phyloP scores from a whole-genome alignment of 2,797 vertebrate species.

The Ciconia nigra region DNA sequence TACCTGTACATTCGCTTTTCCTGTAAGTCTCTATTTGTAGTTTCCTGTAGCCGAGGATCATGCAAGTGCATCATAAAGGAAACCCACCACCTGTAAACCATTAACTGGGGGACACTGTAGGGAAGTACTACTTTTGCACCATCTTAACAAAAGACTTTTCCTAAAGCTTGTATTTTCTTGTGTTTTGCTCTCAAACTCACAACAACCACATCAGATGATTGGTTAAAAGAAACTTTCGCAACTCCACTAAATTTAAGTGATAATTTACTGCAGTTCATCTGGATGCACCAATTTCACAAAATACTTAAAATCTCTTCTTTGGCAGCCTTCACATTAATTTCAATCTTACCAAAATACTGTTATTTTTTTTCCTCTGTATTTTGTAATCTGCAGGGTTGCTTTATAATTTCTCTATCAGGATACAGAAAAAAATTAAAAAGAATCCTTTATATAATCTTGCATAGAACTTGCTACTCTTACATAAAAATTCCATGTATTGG shows the following conservation, averaged over 20 bases:
- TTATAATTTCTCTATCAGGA: background rate
- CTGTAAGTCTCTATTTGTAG: background rate
- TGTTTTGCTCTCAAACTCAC: background rate
- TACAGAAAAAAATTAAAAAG: fast-evolving
- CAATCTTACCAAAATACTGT: background rate
- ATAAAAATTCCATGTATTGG: background rate
- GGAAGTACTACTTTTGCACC: background rate
- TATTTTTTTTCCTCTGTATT: background rate
- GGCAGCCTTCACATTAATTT: background rate
- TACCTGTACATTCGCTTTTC: background rate
- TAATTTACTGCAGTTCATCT: background rate
- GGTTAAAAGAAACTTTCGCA: background rate
- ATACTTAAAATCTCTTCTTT: background rate
- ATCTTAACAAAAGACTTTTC: background rate
- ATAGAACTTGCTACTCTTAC: background rate
- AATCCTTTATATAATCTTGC: background rate
- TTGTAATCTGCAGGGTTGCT: background rate
- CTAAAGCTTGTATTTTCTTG: background rate
- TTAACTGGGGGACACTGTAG: background rate
- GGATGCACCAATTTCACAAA: background rate
- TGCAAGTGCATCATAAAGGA: background rate
- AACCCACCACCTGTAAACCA: background rate
- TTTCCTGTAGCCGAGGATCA: background rate
- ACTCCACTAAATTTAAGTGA: background rate
- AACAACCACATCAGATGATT: background rate